Evolutionary conservation across 2,113 vertebrate species (phyloP).

Genomic region (Amia ocellicauda): DNA sequence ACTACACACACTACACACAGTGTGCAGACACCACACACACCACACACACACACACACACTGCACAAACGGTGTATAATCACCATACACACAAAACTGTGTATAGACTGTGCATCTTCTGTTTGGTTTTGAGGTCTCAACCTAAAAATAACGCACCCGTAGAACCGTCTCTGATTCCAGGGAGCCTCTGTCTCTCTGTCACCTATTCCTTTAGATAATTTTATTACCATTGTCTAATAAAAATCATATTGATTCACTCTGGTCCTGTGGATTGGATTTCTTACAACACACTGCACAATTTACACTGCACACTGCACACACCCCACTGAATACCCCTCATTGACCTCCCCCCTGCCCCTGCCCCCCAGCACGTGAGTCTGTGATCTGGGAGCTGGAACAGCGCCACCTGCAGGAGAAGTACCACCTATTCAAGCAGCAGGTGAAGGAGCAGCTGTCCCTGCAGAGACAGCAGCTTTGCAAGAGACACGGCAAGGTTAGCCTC

Average conservation of each 20-base stretch:
- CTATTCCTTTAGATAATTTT: too few species aligned
- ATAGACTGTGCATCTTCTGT: background rate
- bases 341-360: background rate
- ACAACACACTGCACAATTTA: too few species aligned
- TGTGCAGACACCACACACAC: background rate
- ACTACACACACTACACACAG: background rate
- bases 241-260: background rate
- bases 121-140: too few species aligned
- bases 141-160: background rate
- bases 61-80: background rate
- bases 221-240: background rate
- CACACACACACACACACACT: background rate
- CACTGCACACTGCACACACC: too few species aligned
- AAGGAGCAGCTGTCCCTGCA: conserved; percentile 59
- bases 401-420: conserved; percentile 65
- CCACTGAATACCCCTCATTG: background rate
- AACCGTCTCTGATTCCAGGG: too few species aligned
- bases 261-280: too few species aligned
- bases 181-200: too few species aligned
- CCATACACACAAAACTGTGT: background rate
- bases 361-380: conserved; percentile 53
- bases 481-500: conserved; percentile 57
- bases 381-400: conserved; percentile 63
- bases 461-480: conserved; percentile 56
- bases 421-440: conserved; percentile 64